Conservation (phyloP, 2,113 vertebrate species). For the Hyperoodon ampullatus region DNA sequence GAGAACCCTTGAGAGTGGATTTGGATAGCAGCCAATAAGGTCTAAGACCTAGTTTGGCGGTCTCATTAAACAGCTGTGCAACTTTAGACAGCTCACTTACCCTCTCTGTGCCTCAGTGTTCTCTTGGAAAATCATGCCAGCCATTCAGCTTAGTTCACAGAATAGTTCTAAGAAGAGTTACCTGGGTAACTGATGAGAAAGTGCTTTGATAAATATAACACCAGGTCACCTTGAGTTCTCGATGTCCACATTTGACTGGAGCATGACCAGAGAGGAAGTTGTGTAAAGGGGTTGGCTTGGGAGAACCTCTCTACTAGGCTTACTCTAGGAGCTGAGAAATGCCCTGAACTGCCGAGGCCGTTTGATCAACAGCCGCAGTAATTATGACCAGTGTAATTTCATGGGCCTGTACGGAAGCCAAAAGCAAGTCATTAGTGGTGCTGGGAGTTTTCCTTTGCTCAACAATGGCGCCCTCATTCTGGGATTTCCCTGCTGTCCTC, state of each 20-base stretch:
- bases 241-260: background rate
- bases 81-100: background rate
- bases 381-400: background rate
- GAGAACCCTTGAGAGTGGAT: background rate
- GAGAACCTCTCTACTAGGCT: background rate
- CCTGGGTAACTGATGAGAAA: background rate
- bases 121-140: background rate
- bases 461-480: conserved; percentile 82
- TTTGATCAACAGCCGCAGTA: conserved; percentile 67
- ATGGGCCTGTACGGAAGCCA: conserved; percentile 38
- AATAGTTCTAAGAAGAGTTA: background rate
- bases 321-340: background rate
- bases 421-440: conserved; percentile 10
- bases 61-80: background rate
- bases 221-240: background rate
- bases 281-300: background rate
- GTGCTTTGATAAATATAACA: background rate
- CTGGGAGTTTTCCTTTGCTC: conserved; percentile 70
- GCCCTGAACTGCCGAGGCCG: background rate
- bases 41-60: background rate
- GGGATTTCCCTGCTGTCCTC: conserved; percentile 84
- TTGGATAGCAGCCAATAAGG: background rate
- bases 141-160: background rate
- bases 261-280: background rate
- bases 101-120: background rate